phyloP scores from a whole-genome alignment of 64 coral and sea anemone species.

The Porites australiensis region DNA sequence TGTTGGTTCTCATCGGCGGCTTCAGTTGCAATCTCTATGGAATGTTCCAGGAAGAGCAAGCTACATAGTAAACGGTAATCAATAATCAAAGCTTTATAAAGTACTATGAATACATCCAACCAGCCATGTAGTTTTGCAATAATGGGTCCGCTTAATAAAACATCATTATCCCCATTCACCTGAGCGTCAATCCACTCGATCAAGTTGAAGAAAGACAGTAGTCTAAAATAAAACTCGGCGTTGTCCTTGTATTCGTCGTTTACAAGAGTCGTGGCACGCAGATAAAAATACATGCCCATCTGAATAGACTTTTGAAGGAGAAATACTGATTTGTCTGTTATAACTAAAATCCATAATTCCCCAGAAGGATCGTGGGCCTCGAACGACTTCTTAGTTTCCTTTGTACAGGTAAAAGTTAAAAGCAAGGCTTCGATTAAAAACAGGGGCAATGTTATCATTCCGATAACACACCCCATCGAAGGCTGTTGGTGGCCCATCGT shows the following conservation, averaged over 20 bases:
- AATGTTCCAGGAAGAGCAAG: constrained; percentile 73
- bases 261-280: background rate
- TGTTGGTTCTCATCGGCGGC: background rate
- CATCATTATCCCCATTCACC: constrained; percentile 49
- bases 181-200: constrained; percentile 62
- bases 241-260: constrained; percentile 5
- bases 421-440: constrained; percentile 44
- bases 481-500: constrained; percentile 45
- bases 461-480: constrained; percentile 53
- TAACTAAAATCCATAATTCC: background rate
- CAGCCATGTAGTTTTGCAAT: background rate
- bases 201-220: constrained; percentile 60
- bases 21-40: constrained; percentile 24
- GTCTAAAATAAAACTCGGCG: constrained; percentile 58
- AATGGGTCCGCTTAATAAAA: background rate
- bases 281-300: background rate
- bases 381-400: background rate
- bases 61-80: constrained; percentile 72
- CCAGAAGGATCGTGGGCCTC: constrained; percentile 6
- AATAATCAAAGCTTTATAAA: constrained; percentile 70
- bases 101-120: constrained; percentile 42
- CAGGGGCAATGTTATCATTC: constrained; percentile 46
- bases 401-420: background rate
- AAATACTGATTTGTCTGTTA: background rate
- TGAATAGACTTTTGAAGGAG: constrained; percentile 53